Conservation (phyloP, 2,888 invertebrate species). For the Pandemis heparana region DNA sequence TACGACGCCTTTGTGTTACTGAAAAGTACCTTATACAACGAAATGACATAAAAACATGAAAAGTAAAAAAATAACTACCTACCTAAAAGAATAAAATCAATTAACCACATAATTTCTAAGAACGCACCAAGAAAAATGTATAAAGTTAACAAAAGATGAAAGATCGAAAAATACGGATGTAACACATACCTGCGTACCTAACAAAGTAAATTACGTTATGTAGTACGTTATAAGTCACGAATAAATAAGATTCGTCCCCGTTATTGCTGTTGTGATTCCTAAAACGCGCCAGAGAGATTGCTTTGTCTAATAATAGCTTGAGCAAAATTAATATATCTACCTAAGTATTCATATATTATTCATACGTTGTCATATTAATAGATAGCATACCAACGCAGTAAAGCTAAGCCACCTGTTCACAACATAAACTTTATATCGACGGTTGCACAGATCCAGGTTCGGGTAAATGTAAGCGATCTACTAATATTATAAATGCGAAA, state of each 20-base stretch:
- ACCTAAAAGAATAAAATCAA: no score
- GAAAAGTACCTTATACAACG: no score
- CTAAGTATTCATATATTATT: not conserved
- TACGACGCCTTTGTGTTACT: no score
- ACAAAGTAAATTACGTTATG: not conserved
- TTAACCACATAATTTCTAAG: no score
- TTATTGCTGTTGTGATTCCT: not conserved
- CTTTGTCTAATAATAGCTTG: not conserved
- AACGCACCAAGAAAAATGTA: no score
- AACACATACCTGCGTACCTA: no score
- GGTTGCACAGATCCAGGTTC: not conserved
- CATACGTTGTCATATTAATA: not conserved
- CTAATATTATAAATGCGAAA: no score
- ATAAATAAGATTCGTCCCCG: not conserved
- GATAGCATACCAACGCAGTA: not conserved
- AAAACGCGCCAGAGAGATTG: not conserved
- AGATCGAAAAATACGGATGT: no score
- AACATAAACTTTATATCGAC: not conserved
- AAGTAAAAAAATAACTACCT: no score
- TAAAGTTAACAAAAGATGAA: no score
- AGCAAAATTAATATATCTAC: not conserved
- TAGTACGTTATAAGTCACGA: not conserved
- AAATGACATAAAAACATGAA: no score
- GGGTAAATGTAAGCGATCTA: not conserved
- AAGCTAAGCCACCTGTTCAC: not conserved